These are phyloP conservation scores for Phengaris alcon DNA, from an alignment of 2,888 invertebrate species.

Conservation along the genomic window DNA sequence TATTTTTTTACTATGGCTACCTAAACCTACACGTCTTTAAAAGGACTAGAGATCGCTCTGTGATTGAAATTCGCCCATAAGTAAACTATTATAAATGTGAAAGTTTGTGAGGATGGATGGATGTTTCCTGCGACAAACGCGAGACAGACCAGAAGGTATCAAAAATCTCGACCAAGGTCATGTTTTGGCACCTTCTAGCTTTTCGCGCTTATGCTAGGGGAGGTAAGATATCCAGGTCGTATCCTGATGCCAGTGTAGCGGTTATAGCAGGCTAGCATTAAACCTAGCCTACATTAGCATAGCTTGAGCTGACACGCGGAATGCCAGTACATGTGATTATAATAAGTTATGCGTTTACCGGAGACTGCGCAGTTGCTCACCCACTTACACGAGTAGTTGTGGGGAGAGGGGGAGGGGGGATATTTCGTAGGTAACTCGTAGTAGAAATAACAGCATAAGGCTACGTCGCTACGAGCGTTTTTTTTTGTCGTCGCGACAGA, in stretches of 20 bases:
- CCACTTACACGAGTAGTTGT: not conserved
- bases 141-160: too few relatives aligned
- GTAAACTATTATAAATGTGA: too few relatives aligned
- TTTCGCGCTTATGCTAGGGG: too few relatives aligned
- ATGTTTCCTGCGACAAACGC: too few relatives aligned
- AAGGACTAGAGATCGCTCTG: too few relatives aligned
- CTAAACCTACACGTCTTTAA: too few relatives aligned
- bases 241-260: not conserved
- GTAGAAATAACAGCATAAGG: not conserved
- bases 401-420: not conserved
- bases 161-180: too few relatives aligned
- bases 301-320: not conserved
- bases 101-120: too few relatives aligned
- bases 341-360: slow-evolving; percentile 15
- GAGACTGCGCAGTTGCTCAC: slow-evolving; percentile 17
- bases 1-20: not conserved
- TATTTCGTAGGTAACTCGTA: not conserved
- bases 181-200: too few relatives aligned
- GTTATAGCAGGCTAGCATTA: not conserved
- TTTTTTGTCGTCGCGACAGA: too few relatives aligned
- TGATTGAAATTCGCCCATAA: too few relatives aligned
- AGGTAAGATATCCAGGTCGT: not conserved
- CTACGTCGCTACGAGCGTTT: too few relatives aligned
- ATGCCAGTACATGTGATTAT: slow-evolving; percentile 6
- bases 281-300: slow-evolving; percentile 8